Evolutionary conservation across 1,140 invertebrate species (phyloP), one percentile per base, ranked within the genome.

Genomic region (Heliconius hermathena): DNA sequence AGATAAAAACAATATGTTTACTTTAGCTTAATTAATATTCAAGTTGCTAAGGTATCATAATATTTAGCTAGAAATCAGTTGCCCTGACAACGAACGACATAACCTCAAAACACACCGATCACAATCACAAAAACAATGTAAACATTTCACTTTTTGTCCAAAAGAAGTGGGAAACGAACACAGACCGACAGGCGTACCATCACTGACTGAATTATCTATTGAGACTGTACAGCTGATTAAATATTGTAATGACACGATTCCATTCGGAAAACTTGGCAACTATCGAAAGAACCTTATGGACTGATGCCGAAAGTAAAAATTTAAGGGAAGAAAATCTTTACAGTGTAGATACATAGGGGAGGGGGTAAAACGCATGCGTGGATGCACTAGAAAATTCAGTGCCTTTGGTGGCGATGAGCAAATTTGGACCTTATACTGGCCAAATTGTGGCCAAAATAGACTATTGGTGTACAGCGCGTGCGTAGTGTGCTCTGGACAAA

Each of bases 151-250:
- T 76, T 71, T 38, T 66, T 29, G 26, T 29, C 11, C 11, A 66
- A 66, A 29, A 52, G 26, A 66, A 29, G 4, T 29, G 60, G 60
- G 22, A 66, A 26, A 66, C 26, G n/a, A 54, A 74, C 22, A 38
- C 76, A 6, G 82, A 85, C 87, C 89, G 89, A 86, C 81, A 86
- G 87, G 82, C 84, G 86, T 83, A 85, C 83, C 85, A 82, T 77
- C 81, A 88, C 90, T 88, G 92, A 93, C 92, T 92, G 86, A 93
- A 93, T 93, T 92, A 92, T 93, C 91, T 91, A 90, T 89, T 84
- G 89, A 87, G 88, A 88, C 76, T 88, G 89, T 91, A 90, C 92
- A 93, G 91, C 92, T 93, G 92, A 91, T 92, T 88, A 93, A 90
- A 93, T 86, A 89, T 84, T 84, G 84, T 75, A 81, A 77, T 74